phyloP scores from a whole-genome alignment of 2,113 vertebrate genomes.

The Hemibagrus wyckioides region DNA sequence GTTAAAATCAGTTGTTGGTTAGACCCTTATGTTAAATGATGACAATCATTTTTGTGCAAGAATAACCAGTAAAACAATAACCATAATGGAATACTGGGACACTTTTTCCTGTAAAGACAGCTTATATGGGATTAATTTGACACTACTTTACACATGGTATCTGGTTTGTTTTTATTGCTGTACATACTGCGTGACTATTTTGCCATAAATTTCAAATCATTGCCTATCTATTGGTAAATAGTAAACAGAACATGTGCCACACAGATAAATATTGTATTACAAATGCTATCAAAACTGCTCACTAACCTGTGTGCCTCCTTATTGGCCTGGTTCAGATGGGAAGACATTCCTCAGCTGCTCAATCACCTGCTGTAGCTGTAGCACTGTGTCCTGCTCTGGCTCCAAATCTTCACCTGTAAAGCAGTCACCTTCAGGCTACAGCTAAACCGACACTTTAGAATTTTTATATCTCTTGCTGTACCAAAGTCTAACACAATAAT shows the following conservation, averaged over 20 bases:
- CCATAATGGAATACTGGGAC: too few relatives aligned
- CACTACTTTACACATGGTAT: neutral
- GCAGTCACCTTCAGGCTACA: conserved; percentile 14
- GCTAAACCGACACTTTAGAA: neutral
- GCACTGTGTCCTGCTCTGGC: conserved; percentile 85
- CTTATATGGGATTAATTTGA: neutral
- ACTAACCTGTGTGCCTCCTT: conserved; percentile 27
- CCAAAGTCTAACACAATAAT: neutral
- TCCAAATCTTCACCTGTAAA: conserved; percentile 81
- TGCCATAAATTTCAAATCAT: neutral
- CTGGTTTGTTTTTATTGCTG: neutral
- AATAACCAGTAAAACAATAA: too few relatives aligned
- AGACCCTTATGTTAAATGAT: neutral
- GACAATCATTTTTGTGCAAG: neutral
- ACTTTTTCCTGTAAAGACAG: neutral
- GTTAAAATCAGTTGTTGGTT: neutral
- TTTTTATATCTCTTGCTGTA: neutral
- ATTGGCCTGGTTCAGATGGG: conserved; percentile 77
- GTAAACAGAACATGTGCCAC: neutral
- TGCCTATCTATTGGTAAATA: neutral
- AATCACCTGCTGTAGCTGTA: conserved; percentile 96
- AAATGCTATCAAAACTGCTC: neutral
- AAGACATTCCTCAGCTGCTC: conserved; percentile 95
- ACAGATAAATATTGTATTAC: neutral
- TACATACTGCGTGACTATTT: neutral